Conservation (phyloP, 1,140 invertebrate species). For the Matsumurasca onukii region DNA sequence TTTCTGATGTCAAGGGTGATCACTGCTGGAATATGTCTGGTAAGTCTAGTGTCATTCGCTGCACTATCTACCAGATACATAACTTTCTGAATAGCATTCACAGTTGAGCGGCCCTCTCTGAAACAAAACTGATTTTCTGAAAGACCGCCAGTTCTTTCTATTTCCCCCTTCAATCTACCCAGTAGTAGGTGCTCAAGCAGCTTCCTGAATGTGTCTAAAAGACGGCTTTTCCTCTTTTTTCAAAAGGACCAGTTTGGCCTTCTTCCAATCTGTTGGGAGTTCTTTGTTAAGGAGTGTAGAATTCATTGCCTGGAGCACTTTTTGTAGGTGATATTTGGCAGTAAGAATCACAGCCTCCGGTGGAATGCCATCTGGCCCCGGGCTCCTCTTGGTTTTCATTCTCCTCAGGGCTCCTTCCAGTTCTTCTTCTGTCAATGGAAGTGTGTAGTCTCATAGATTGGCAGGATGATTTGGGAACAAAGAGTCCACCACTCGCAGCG, state of each 20-base stretch:
- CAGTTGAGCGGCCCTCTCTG: background rate
- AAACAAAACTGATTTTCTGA: background rate
- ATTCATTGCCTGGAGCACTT: background rate
- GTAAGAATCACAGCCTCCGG: background rate
- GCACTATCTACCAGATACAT: background rate
- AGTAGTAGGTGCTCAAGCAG: background rate
- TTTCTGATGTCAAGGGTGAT: conserved; percentile 4
- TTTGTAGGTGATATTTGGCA: background rate
- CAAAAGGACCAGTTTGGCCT: background rate
- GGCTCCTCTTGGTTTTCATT: background rate
- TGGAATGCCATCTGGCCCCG: background rate
- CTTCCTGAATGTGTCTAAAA: conserved; percentile 1
- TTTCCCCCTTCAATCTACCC: background rate
- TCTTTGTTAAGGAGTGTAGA: background rate
- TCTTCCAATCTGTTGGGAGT: background rate
- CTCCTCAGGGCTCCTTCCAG: background rate
- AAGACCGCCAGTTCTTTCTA: background rate
- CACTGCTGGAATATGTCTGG: background rate
- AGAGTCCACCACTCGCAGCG: background rate
- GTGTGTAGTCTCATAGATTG: background rate
- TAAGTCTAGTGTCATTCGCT: background rate
- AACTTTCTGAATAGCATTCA: conserved; percentile 1
- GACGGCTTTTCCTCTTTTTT: background rate
- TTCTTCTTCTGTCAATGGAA: background rate
- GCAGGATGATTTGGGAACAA: background rate